phyloP scores from a whole-genome alignment of 1,140 invertebrate species.

The Epicauta chinensis region DNA sequence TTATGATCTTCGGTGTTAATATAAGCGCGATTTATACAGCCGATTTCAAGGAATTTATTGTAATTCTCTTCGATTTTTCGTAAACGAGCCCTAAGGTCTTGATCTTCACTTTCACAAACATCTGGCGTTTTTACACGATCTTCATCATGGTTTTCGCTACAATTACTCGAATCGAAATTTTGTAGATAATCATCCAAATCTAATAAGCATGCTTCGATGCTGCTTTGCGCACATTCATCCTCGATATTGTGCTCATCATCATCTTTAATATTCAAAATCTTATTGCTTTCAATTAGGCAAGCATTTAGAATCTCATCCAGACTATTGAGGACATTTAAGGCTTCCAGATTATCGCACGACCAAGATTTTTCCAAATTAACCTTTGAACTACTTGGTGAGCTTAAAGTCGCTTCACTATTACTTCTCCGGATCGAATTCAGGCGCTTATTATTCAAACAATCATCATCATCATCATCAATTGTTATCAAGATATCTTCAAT shows the following conservation, averaged over 20 bases:
- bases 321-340: slow-evolving; percentile 27
- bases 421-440: slow-evolving; percentile 14
- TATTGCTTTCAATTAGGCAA: slow-evolving; percentile 19
- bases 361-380: slow-evolving; percentile 4
- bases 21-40: slow-evolving; percentile 26
- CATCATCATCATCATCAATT: slow-evolving; percentile 28
- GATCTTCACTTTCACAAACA: too few relatives aligned
- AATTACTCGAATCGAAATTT: slow-evolving; percentile 25
- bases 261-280: slow-evolving; percentile 4
- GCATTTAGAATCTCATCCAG: slow-evolving; percentile 35
- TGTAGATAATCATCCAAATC: slow-evolving; percentile 39
- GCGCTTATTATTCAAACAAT: background rate
- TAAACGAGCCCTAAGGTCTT: slow-evolving; percentile 20
- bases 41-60: slow-evolving; percentile 25
- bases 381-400: background rate
- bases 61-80: slow-evolving; percentile 33
- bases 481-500: slow-evolving; percentile 38
- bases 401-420: slow-evolving; percentile 11
- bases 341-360: slow-evolving; percentile 31
- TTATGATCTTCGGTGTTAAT: slow-evolving; percentile 23
- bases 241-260: slow-evolving; percentile 7
- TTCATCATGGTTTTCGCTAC: slow-evolving; percentile 1
- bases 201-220: slow-evolving; percentile 36
- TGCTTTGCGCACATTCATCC: slow-evolving; percentile 17
- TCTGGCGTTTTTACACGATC: slow-evolving; percentile 1